These are phyloP conservation scores for Grus americana DNA, from an alignment of 2,113 vertebrate genomes.

Conservation along the genomic window DNA sequence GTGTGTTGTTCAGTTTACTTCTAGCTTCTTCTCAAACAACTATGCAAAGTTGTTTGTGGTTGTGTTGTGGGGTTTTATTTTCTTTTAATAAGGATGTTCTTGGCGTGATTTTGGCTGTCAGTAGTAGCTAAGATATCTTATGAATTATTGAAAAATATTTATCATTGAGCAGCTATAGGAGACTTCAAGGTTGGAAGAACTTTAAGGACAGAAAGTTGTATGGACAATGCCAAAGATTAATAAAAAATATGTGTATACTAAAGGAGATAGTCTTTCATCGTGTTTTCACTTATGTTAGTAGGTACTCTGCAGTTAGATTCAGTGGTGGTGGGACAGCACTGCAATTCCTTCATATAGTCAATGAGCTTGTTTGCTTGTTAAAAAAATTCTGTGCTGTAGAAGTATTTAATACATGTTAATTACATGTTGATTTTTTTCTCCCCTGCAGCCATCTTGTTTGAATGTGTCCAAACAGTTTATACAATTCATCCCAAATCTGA, in stretches of 20 bases:
- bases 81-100: neutral
- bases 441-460: conserved; percentile 89
- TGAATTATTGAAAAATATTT: neutral
- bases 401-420: neutral
- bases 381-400: neutral
- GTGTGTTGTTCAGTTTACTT: neutral
- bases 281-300: neutral
- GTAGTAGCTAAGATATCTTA: neutral
- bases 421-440: neutral
- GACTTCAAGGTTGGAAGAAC: neutral
- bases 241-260: neutral
- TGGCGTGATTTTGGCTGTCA: neutral
- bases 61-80: neutral
- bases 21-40: neutral
- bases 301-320: neutral
- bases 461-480: conserved; percentile 95
- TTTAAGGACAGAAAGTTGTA: neutral
- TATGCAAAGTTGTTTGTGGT: neutral
- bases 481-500: conserved; percentile 91
- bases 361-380: neutral
- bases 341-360: neutral
- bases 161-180: neutral
- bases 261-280: neutral
- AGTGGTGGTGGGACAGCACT: neutral
- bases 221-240: neutral